These are phyloP conservation scores for Amphimedon queenslandica DNA, from an alignment of 37 sponge, comb jelly and placozoan species.

Conservation along the genomic window DNA sequence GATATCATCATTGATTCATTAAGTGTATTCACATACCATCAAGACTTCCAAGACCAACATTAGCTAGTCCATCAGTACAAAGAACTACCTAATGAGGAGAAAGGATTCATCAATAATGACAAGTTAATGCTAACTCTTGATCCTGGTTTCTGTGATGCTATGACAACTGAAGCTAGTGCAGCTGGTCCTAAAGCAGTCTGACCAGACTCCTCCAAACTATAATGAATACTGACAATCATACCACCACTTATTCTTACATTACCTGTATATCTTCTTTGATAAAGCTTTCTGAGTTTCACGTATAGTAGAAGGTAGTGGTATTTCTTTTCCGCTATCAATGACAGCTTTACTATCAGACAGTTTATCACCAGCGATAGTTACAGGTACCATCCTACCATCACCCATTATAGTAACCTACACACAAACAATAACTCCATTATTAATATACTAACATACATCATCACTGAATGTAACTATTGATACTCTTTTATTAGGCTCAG, in stretches of 20 bases:
- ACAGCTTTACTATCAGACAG: slow-evolving; percentile 20
- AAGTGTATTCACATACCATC: slow-evolving; percentile 46
- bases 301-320: slow-evolving; percentile 17
- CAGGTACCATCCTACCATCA: slow-evolving; percentile 18
- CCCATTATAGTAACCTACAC: slow-evolving; percentile 36
- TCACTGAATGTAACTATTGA: slow-evolving; percentile 46
- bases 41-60: slow-evolving; percentile 76
- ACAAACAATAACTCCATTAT: neutral
- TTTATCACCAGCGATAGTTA: slow-evolving; percentile 51
- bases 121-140: slow-evolving; percentile 25
- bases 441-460: slow-evolving; percentile 29
- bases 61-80: slow-evolving; percentile 87
- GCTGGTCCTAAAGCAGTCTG: slow-evolving; percentile 65
- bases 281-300: slow-evolving; percentile 9
- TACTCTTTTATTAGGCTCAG: slow-evolving; percentile 19
- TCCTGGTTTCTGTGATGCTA: slow-evolving; percentile 32
- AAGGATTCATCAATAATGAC: neutral
- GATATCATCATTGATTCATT: neutral
- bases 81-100: slow-evolving; percentile 73
- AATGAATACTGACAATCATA: neutral
- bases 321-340: slow-evolving; percentile 6
- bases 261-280: slow-evolving; percentile 32
- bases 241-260: neutral
- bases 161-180: slow-evolving; percentile 14
- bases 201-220: slow-evolving; percentile 46